Evolutionary conservation across 2,797 vertebrate genomes (phyloP).

Genomic region (Phylloscopus collybita): DNA sequence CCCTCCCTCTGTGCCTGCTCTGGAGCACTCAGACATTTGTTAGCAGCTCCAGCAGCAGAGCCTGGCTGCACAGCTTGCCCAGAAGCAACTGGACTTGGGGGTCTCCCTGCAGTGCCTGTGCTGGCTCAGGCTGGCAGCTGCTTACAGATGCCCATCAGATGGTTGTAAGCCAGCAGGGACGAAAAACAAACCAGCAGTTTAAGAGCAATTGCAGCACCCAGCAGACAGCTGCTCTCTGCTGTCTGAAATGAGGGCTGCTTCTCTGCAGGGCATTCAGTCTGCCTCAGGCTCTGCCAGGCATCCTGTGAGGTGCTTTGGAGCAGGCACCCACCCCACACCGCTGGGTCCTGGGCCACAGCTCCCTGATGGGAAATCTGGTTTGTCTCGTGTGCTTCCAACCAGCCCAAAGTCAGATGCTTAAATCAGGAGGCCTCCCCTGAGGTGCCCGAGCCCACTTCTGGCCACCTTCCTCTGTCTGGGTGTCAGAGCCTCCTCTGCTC

Average conservation of each 20-base stretch:
- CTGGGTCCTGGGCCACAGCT: neutral
- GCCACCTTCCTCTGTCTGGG: neutral
- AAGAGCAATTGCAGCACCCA: neutral
- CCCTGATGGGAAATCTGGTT: neutral
- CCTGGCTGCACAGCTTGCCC: neutral
- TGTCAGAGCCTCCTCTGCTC: neutral
- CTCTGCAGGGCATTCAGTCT: neutral
- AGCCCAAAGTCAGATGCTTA: neutral
- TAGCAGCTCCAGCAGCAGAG: neutral
- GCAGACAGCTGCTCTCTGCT: neutral
- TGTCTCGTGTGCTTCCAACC: rapidly evolving
- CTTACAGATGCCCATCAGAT: neutral
- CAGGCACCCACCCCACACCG: neutral
- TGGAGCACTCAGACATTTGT: neutral
- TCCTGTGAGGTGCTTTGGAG: neutral
- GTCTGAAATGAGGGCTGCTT: neutral
- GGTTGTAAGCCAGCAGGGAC: neutral
- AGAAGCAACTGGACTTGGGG: neutral
- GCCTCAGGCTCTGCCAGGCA: neutral
- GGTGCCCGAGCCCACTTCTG: neutral
- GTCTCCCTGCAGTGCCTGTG: neutral
- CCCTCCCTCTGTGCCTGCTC: constrained; percentile 36
- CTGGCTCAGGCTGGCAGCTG: neutral
- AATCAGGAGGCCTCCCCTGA: neutral
- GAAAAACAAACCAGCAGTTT: neutral